Evolutionary conservation across 2,113 vertebrate genomes (phyloP).

Genomic region (Rhineura floridana): DNA sequence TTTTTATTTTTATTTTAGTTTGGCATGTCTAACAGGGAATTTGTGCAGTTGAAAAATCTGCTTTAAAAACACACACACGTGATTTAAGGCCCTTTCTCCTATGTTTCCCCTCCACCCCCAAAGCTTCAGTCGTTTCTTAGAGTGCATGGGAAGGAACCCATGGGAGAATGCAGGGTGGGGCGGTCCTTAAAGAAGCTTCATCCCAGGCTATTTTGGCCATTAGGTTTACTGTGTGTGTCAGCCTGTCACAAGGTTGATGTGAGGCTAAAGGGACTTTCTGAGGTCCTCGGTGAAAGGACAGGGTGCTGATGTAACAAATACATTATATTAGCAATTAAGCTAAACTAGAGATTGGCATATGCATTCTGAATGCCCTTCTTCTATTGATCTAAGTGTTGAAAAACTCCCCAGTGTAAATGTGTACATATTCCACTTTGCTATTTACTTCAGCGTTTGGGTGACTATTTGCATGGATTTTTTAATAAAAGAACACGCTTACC

Average conservation of each 20-base stretch:
- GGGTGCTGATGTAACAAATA: background rate
- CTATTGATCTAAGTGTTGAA: constrained; percentile 42
- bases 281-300: background rate
- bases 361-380: constrained; percentile 14
- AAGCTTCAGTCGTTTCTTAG: no score
- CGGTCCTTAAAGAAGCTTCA: no score
- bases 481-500: constrained; percentile 73
- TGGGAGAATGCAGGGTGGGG: no score
- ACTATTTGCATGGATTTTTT: constrained; percentile 73
- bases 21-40: no score
- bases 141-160: no score
- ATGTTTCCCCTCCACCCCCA: no score
- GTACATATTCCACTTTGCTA: constrained; percentile 69
- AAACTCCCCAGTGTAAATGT: constrained; percentile 38
- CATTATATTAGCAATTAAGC: background rate
- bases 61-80: no score
- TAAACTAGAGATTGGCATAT: constrained; percentile 19
- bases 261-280: background rate
- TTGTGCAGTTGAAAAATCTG: no score
- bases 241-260: background rate
- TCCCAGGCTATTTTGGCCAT: no score
- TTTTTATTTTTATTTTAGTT: no score
- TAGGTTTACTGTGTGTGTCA: no score
- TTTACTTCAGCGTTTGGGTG: constrained; percentile 73
- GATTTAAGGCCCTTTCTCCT: no score